phyloP scores from a whole-genome alignment of 2,888 invertebrate genomes.

The Rhingia rostrata region DNA sequence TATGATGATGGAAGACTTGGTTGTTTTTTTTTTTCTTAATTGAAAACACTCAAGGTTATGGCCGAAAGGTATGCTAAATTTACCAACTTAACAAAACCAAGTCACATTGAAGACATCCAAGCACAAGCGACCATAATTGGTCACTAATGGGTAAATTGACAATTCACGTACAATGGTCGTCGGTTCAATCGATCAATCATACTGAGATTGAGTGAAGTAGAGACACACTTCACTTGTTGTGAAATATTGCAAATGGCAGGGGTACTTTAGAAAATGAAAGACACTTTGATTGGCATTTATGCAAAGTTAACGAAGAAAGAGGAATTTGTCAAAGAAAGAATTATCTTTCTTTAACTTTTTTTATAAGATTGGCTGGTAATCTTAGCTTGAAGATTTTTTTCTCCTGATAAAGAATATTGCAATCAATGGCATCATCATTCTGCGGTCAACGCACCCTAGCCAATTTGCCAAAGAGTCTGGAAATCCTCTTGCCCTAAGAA shows the following conservation, averaged over 20 bases:
- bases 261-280: not conserved
- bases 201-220: conserved; percentile 1
- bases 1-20: not conserved
- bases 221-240: conserved; percentile 9
- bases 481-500: no score
- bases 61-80: conserved; percentile 10
- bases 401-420: no score
- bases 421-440: no score
- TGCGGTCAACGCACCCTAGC: no score
- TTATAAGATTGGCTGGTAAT: no score
- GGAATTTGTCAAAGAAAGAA: not conserved
- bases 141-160: conserved; percentile 38
- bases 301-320: conserved; percentile 26
- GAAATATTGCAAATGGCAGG: conserved; percentile 25
- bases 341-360: no score
- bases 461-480: no score
- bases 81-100: not conserved
- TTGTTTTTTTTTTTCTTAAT: not conserved
- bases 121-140: conserved; percentile 21
- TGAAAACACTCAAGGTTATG: conserved; percentile 13
- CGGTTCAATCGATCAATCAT: conserved; percentile 1
- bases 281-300: conserved; percentile 6
- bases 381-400: no score
- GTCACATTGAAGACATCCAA: not conserved
- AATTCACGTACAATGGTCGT: conserved; percentile 29